These are phyloP conservation scores for Scaptomyza montana DNA, from an alignment of 1,140 invertebrate genomes.

Conservation along the genomic window DNA sequence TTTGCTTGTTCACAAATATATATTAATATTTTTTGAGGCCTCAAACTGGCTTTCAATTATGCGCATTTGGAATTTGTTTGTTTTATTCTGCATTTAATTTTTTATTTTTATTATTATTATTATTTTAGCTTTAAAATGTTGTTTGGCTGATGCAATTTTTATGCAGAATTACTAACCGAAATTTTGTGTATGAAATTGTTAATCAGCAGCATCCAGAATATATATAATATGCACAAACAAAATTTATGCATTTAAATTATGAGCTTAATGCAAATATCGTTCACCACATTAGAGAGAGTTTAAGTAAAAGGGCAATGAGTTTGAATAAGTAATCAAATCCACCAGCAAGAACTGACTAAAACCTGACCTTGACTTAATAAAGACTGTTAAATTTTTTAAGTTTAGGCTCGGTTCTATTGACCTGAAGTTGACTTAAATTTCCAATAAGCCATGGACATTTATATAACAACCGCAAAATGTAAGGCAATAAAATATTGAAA, in stretches of 20 bases:
- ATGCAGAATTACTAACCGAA: constrained; percentile 77
- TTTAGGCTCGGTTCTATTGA: constrained; percentile 33
- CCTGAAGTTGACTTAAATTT: constrained; percentile 43
- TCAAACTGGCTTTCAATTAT: constrained; percentile 78
- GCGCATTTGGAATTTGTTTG: constrained; percentile 50
- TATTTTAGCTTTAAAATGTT: constrained; percentile 21
- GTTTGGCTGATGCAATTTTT: constrained; percentile 75
- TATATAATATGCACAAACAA: constrained; percentile 9
- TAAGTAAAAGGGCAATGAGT: constrained; percentile 58
- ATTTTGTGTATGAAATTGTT: constrained; percentile 35
- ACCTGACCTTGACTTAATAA: neutral
- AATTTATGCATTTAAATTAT: constrained; percentile 72
- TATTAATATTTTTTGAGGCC: constrained; percentile 36
- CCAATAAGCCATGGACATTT: constrained; percentile 5
- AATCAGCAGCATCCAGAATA: constrained; percentile 55
- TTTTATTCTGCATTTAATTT: constrained; percentile 44
- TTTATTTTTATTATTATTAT: constrained; percentile 27
- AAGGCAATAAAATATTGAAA: constrained; percentile 52
- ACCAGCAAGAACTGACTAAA: neutral
- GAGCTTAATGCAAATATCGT: constrained; percentile 71
- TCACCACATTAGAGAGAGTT: constrained; percentile 51
- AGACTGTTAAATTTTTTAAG: neutral
- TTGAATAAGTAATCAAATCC: constrained; percentile 16
- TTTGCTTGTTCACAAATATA: constrained; percentile 45
- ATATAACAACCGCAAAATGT: constrained; percentile 27